Evolutionary conservation across 2,888 invertebrate genomes (phyloP).

Genomic region (Chrysopilus asiliformis): DNA sequence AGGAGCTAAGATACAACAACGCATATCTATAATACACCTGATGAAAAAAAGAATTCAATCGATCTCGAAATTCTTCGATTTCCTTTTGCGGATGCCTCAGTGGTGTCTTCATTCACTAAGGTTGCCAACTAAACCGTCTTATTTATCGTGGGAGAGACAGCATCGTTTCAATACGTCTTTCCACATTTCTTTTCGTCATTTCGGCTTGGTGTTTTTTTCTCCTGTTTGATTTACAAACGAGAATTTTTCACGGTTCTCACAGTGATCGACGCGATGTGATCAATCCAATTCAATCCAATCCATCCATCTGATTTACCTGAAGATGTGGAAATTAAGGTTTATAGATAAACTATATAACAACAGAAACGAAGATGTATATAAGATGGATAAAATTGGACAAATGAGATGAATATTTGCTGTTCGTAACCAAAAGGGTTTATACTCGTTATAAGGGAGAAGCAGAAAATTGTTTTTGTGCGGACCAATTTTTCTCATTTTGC

Average conservation of each 20-base stretch:
- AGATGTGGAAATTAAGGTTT: too few relatives aligned
- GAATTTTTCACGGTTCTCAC: slow-evolving; percentile 13
- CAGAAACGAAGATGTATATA: too few relatives aligned
- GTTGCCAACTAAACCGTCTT: slow-evolving; percentile 9
- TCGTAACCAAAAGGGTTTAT: too few relatives aligned
- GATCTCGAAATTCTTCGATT: neutral
- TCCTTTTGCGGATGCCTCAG: slow-evolving; percentile 3
- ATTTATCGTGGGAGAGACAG: slow-evolving; percentile 13
- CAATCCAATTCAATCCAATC: slow-evolving; percentile 2
- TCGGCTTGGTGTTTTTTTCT: neutral
- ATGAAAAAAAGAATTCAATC: neutral
- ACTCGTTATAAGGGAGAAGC: too few relatives aligned
- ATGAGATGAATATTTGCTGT: too few relatives aligned
- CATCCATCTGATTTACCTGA: slow-evolving; percentile 1
- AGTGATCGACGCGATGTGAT: slow-evolving; percentile 9
- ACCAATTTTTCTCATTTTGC: too few relatives aligned
- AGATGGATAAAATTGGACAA: too few relatives aligned
- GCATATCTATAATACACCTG: neutral
- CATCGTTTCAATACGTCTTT: slow-evolving; percentile 2
- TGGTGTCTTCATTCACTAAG: slow-evolving; percentile 7
- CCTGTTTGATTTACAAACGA: slow-evolving; percentile 10
- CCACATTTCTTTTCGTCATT: too few relatives aligned
- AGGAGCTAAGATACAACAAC: neutral
- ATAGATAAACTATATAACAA: too few relatives aligned
- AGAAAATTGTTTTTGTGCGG: too few relatives aligned